These are phyloP conservation scores for Capreolus pygargus DNA, from an alignment of 2,113 vertebrate genomes.

Conservation along the genomic window DNA sequence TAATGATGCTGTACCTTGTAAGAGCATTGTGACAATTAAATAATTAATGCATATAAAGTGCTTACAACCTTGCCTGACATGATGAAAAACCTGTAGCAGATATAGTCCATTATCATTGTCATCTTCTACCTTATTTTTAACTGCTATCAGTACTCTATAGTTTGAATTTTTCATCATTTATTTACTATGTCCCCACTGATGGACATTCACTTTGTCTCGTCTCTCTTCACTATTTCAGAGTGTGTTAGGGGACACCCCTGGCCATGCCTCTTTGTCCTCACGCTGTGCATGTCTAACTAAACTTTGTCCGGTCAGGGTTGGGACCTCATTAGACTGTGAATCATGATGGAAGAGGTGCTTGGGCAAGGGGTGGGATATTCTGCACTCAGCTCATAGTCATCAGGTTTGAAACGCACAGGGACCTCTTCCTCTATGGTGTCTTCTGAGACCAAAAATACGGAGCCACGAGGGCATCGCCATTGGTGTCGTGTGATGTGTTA, in stretches of 20 bases:
- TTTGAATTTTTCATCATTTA: not conserved
- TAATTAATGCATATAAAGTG: not conserved
- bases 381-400: not conserved
- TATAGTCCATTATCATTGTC: not conserved
- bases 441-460: not conserved
- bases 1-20: not conserved
- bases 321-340: not conserved
- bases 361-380: not conserved
- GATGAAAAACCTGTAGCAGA: not conserved
- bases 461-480: not conserved
- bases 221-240: not conserved
- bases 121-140: not conserved
- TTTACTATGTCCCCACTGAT: not conserved
- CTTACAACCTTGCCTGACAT: not conserved
- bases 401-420: not conserved
- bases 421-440: not conserved
- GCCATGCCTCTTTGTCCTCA: not conserved
- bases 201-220: not conserved
- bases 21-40: not conserved
- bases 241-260: too few relatives aligned
- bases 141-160: not conserved
- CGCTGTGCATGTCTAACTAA: not conserved
- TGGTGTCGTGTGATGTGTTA: not conserved
- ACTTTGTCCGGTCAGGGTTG: not conserved
- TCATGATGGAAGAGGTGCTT: not conserved